These are phyloP conservation scores for Rhynchomys soricoides DNA, from an alignment of 2,113 vertebrate species.

Conservation along the genomic window DNA sequence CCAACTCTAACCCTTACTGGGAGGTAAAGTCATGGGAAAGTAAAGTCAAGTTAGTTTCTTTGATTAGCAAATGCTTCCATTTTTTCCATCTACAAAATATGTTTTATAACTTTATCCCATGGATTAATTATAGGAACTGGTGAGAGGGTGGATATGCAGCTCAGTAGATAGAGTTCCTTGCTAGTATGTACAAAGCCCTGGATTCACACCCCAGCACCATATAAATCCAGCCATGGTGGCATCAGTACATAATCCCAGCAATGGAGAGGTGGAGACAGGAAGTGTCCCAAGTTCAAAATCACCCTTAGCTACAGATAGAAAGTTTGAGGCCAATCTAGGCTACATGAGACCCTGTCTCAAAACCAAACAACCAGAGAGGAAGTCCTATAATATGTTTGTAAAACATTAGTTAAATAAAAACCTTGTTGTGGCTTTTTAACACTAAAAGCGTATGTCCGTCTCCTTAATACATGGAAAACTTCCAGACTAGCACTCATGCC, in stretches of 20 bases:
- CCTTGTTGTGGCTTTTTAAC: not conserved
- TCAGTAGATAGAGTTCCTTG: not conserved
- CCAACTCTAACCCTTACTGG: not conserved
- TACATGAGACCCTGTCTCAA: not conserved
- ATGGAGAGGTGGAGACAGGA: not conserved
- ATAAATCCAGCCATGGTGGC: not conserved
- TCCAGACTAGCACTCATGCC: accelerated
- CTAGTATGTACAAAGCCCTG: not conserved
- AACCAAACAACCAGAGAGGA: not conserved
- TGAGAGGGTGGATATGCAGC: not conserved
- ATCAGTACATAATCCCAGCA: not conserved
- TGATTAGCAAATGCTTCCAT: not conserved
- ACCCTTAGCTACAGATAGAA: not conserved
- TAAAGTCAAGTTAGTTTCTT: not conserved
- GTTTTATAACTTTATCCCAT: not conserved
- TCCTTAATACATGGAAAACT: not conserved
- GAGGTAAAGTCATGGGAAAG: not conserved
- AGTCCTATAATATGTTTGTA: not conserved
- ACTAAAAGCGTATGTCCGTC: not conserved
- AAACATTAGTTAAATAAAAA: not conserved
- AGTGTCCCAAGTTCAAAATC: not conserved
- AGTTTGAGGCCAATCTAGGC: not conserved
- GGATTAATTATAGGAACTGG: not conserved
- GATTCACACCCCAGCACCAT: not conserved
- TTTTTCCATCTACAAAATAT: not conserved